Evolutionary conservation across 2,113 vertebrate genomes (phyloP), one percentile per base, ranked within the genome.

Genomic region (Callionymus lyra): DNA sequence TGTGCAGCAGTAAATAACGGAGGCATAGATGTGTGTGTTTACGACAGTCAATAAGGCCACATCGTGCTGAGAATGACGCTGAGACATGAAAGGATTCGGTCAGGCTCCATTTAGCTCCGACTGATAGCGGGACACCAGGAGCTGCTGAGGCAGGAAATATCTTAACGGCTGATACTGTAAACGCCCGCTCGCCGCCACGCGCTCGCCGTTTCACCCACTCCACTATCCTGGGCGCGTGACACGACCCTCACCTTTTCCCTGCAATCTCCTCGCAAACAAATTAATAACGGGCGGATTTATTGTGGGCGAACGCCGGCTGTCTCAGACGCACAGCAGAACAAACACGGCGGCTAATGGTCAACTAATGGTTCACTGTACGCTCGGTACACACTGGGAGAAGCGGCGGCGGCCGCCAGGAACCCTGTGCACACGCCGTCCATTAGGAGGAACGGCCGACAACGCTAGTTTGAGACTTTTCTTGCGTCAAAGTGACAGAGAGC

Each of bases 31-130:
- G 51, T 63, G 68, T 70, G 76, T 65, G 65, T 80, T 77, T 80
- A 69, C 77, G 76, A 64, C 65, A 70, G 66, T 65, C 67, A 77
- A 57, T 16, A 68, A 72, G 69, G 68, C 61, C 50, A 63, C 50
- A 59, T 75, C 80, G 34, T 74, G 76, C 80, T 77, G 70, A 48
- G 72, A 49, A 56, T 68, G 65, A 74, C 63, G 71, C 73, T 68
- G 72, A 62, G 71, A 80, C 76, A 71, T 74, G 56, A 79, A 81
- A 77, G 68, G 77, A 76, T 80, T 71, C 38, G 61, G 83, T 85
- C 81, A 82, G 76, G 80, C 82, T 64, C 77, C 80, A 82, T 84
- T 84, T 82, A 84, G 80, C 68, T 68, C 73, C 75, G 75, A 83
- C 75, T 81, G 81, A 83, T 77, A 73, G 77, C 70, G 66, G 73